Evolutionary conservation across 2,113 vertebrate genomes (phyloP), one percentile per base, ranked within the genome.

Genomic region (Lasiurus cinereus): DNA sequence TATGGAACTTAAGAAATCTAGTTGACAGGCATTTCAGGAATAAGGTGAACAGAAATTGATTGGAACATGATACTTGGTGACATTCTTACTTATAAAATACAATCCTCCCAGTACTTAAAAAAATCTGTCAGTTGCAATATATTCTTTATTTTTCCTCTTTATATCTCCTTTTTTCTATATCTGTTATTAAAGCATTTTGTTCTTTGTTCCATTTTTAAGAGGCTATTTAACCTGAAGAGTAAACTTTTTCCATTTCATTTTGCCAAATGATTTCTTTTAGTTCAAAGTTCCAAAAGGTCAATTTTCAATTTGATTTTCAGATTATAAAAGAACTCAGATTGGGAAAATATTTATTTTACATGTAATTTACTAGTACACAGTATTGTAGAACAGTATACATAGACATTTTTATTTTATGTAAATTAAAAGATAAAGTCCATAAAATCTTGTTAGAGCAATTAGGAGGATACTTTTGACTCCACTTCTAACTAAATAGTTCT

Each of bases 161-260:
- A 31, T 52, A 6, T 3, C 27, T 83, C 14, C 59, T 91, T 56
- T 80, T 80, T 83, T 39, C 18, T 62, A 19, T 86, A 5, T 10
- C 54, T 66, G 12, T 33, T 43, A 36, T 77, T 62, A 83, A 67
- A 54, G 12, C 18, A 76, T 91, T 88, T 88, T 92, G 13, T 62
- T 56, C 39, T 83, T 92, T 86, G 33, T 15, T 78, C 31, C 4
- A 0, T 73, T 79, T 87, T 96, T 29, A 90, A 54, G 46, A 85
- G 31, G 62, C 21, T 76, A 80, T 83, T 77, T 69, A 86, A 62
- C n/a, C 31, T 80, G 54, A 70, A 94, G 90, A 84, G 22, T 12
- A 77, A 87, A 39, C 4, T 22, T 92, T 77, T 66, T 36, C 7
- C 39, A 52, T 92, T 78, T 59, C 29, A 64, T 90, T 90, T 76